Base-by-base conservation (phyloP, 2,113 vertebrate species). In the Forbesichthys papilliferus region DNA sequence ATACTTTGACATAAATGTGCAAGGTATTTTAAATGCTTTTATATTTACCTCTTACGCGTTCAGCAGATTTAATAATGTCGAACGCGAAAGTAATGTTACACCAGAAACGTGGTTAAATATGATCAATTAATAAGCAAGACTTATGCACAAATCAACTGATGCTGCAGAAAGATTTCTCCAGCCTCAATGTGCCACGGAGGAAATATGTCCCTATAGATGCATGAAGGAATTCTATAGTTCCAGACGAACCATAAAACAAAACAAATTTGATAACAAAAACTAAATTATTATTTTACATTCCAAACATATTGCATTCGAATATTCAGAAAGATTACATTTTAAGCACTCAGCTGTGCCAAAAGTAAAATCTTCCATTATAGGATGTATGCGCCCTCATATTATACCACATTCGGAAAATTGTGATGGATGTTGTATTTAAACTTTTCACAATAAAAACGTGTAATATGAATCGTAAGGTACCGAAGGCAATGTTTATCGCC, bases 121-220 rank as follows among this genome's bases (percentile, higher is more conserved):
- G 16, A 53, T 27, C 10, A 60, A 49, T 5, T 8, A 48, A 20
- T 1, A 20, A 61, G 46, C 66, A 59, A 33, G 70, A 71, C 80
- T 47, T 78, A 77, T 83, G 80, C 69, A 83, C 66, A 51, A 65
- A 61, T 73, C 20, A 59, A 72, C 51, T 80, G 82, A 80, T 84
- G 82, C 84, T 79, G 78, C 71, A 63, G 61, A 74, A 54, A 59
- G 60, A 61, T 73, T 66, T 76, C 73, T 74, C 56, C 68, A 77
- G 57, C 64, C 80, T 74, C 73, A 20, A 33, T 36, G 73, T 33
- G 69, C 67, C 75, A 51, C 76, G 7, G 49, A 11, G 51, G 3
- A 83, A 80, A 85, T 53, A 36, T 9, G 33, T 83, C 83, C 88
- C 52, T 36, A 69, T 65, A 48, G 11, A 89, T 86, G 84, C 51